A percentile compares a stretch with the other conserved stretches of the same genome.
Conservation (phyloP, 2,797 vertebrate genomes). For the Cuniculus paca region DNA sequence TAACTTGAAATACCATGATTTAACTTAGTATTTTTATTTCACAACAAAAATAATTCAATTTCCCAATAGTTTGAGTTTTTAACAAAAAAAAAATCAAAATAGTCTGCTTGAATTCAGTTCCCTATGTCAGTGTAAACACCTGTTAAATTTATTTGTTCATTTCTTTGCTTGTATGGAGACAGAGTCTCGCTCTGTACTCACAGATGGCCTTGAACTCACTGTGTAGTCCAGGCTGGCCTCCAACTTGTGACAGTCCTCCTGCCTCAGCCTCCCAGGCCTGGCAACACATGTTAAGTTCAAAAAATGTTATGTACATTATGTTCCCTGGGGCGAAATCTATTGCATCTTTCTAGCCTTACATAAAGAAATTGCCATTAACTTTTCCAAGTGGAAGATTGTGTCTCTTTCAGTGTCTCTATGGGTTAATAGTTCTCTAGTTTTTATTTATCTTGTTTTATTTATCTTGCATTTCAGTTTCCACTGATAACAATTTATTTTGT, state of each 20-base stretch:
- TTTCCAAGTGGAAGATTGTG: neutral
- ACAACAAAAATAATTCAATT: neutral
- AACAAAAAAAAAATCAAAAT: neutral
- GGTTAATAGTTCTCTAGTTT: neutral
- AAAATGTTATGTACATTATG: neutral
- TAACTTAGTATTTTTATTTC: constrained; percentile 7
- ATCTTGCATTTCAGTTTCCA: constrained; percentile 15
- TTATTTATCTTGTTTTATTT: constrained; percentile 28
- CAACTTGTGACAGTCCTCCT: neutral
- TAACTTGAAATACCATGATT: neutral
- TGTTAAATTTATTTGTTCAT: constrained; percentile 1
- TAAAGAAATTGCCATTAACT: constrained; percentile 9
- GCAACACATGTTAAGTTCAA: constrained; percentile 22
- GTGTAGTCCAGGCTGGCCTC: neutral
- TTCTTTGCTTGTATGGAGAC: neutral
- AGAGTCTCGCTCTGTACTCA: neutral
- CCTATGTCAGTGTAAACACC: neutral
- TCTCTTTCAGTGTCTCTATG: neutral
- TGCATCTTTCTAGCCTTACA: neutral
- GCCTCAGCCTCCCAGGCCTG: neutral
- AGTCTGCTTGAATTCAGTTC: neutral
- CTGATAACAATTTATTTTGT: constrained; percentile 16
- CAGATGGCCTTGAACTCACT: neutral
- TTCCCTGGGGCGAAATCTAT: constrained; percentile 1
- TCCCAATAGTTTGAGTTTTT: neutral